These are phyloP conservation scores for Leptopilina clavipes DNA, from an alignment of 1,140 invertebrate species.

Conservation along the genomic window DNA sequence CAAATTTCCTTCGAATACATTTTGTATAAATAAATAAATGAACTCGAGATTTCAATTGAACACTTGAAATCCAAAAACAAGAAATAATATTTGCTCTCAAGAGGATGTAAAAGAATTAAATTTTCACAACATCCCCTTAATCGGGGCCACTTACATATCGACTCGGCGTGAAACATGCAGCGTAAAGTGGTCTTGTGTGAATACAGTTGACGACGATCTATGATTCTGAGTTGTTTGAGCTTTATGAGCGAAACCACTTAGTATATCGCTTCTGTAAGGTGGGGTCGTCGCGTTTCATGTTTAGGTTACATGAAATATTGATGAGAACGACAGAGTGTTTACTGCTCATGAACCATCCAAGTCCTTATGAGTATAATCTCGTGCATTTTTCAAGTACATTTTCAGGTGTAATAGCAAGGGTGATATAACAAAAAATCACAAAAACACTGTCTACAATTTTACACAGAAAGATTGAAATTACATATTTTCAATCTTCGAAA, in stretches of 20 bases:
- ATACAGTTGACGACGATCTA: neutral
- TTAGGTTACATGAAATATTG: constrained; percentile 69
- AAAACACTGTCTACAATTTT: too few relatives aligned
- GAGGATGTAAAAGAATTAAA: too few relatives aligned
- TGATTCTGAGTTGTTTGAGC: constrained; percentile 49
- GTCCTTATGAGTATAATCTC: neutral
- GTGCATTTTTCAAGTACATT: constrained; percentile 2
- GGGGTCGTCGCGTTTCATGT: constrained; percentile 58
- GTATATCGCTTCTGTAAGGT: constrained; percentile 61
- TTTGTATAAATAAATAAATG: too few relatives aligned
- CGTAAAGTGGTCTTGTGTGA: neutral
- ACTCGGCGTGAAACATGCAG: too few relatives aligned
- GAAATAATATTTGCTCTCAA: too few relatives aligned
- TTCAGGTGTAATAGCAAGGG: constrained; percentile 23
- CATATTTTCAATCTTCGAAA: too few relatives aligned
- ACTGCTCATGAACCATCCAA: constrained; percentile 5
- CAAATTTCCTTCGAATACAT: too few relatives aligned
- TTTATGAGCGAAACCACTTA: constrained; percentile 75
- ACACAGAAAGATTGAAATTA: too few relatives aligned
- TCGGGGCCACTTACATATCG: neutral
- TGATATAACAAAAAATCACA: too few relatives aligned
- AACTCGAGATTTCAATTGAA: too few relatives aligned
- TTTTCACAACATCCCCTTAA: neutral
- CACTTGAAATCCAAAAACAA: too few relatives aligned
- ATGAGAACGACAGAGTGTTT: constrained; percentile 58